These are phyloP conservation scores for Eudasyphora cyanicolor DNA, from an alignment of 2,888 invertebrate genomes.

Conservation along the genomic window DNA sequence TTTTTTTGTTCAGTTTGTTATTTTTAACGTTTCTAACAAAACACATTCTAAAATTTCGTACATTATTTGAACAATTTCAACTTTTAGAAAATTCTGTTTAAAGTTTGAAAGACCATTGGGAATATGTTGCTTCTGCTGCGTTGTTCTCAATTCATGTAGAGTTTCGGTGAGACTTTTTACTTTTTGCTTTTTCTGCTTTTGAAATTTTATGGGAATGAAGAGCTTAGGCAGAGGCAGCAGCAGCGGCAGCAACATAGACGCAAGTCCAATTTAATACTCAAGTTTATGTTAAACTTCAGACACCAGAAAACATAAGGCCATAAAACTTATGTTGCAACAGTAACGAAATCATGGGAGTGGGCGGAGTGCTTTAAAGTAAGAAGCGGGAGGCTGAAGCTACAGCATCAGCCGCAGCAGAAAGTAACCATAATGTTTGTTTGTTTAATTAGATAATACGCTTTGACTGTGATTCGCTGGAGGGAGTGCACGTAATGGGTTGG, in stretches of 20 bases:
- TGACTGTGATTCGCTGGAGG: not conserved
- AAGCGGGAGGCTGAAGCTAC: not conserved
- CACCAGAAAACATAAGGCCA: conserved; percentile 15
- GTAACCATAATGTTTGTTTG: conserved; percentile 38
- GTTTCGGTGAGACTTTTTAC: not conserved
- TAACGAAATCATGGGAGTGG: too few species aligned
- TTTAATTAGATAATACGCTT: conserved; percentile 59
- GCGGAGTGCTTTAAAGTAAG: too few species aligned
- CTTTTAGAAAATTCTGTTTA: conserved; percentile 31
- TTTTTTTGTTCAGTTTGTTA: not conserved
- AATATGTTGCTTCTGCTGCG: conserved; percentile 4
- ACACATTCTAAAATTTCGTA: conserved; percentile 26
- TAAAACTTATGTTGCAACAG: conserved; percentile 18
- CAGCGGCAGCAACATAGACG: not conserved
- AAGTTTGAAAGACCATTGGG: conserved; percentile 29
- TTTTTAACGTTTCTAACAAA: conserved; percentile 21
- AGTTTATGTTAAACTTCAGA: conserved; percentile 31
- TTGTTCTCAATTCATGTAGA: conserved; percentile 20
- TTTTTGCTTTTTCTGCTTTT: not conserved
- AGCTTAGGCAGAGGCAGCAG: not conserved
- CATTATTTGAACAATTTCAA: conserved; percentile 37
- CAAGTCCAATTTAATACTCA: conserved; percentile 26
- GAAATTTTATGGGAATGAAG: conserved; percentile 4
- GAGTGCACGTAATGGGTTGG: not conserved
- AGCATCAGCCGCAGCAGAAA: not conserved